Evolutionary conservation across 1,140 invertebrate species (phyloP), one percentile per base, ranked within the genome.

Genomic region (Drosophila sturtevanti): DNA sequence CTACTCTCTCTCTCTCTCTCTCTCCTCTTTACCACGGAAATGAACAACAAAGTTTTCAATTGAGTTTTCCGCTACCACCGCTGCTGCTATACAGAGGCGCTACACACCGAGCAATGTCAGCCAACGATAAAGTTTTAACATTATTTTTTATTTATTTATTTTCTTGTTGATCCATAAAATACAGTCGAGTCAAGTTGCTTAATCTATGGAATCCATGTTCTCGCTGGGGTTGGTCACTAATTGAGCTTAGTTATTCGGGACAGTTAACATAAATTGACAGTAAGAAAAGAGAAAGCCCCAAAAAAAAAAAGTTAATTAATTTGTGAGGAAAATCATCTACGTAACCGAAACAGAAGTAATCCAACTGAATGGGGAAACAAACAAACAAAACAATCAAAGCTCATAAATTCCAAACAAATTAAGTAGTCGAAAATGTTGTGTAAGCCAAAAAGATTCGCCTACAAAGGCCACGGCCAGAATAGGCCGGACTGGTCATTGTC

Each of bases 41-140:
- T 82, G 79, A 82, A 82, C 70, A 82, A 63, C 79, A 82, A 82
- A 82, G 79, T 82, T 82, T 82, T 73, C 79, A 82, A 82, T 82
- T 82, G 79, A 82, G 79, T 82, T 82, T 82, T 82, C 79, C 79
- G 79, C 59, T 62, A 41, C 16, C 21, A 16, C 55, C 52, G 35
- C 51, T 44, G 21, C 55, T 38, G 35, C 51, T 44, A 21, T 34
- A 24, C 27, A 31, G 27, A 1, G 16, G 52, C 63, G 52, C 63
- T 41, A 44, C 61, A 62, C 65, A 59, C 59, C 56, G 12, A 48
- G 51, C 14, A 52, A 41, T 38, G 61, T 52, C 21, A 59, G 21
- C 41, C 44, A 64, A 70, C 63, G 70, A 67, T 77, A 82, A 82
- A 82, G 79, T 82, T 82, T 82, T 59, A 69, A 69, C 61, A 82